Conservation (phyloP, 2,888 invertebrate species). For the Parnassius glacialis region DNA sequence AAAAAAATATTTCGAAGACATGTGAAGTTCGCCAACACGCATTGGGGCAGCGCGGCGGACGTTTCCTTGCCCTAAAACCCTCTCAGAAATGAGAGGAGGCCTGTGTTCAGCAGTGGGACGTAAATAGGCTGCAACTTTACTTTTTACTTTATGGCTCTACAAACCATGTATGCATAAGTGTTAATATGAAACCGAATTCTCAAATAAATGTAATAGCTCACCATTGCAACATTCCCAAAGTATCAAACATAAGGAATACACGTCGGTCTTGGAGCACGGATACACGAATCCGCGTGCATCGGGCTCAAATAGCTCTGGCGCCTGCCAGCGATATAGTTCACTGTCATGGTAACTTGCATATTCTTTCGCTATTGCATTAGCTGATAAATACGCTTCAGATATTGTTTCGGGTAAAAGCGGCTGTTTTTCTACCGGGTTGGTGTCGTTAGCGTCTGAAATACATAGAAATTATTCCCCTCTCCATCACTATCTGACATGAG, state of each 20-base stretch:
- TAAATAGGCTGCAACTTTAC: too few species aligned
- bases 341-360: slow-evolving; percentile 48
- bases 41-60: too few species aligned
- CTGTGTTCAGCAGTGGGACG: too few species aligned
- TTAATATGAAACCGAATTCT: too few species aligned
- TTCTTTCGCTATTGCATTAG: slow-evolving; percentile 48
- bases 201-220: slow-evolving; percentile 32
- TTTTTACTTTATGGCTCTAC: too few species aligned
- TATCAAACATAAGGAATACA: slow-evolving; percentile 64
- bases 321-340: slow-evolving; percentile 64
- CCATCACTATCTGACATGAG: too few species aligned
- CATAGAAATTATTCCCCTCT: too few species aligned
- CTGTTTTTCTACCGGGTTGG: slow-evolving; percentile 49
- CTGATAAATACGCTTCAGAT: slow-evolving; percentile 54
- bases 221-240: slow-evolving; percentile 76
- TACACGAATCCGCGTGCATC: slow-evolving; percentile 55
- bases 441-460: slow-evolving; percentile 46
- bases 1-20: too few species aligned
- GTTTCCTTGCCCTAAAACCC: too few species aligned
- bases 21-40: too few species aligned
- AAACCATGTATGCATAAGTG: too few species aligned
- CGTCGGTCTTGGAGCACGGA: slow-evolving; percentile 64
- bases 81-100: too few species aligned
- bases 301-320: slow-evolving; percentile 67
- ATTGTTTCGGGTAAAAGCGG: slow-evolving; percentile 58